phyloP scores from a whole-genome alignment of 2,113 vertebrate genomes.

The Triplophysa siluroides region DNA sequence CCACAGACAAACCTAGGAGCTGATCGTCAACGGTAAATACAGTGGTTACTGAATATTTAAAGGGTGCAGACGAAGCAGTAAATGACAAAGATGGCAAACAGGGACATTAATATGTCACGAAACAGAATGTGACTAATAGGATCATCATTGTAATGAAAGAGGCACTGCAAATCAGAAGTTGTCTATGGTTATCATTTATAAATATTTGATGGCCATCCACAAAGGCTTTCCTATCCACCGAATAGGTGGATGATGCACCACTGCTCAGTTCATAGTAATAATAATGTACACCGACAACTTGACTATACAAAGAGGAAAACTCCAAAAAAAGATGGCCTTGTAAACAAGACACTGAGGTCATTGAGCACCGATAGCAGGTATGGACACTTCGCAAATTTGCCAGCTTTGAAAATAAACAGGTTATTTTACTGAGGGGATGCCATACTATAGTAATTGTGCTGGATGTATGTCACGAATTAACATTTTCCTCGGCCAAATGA shows the following conservation, averaged over 20 bases:
- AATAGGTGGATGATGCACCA: conserved; percentile 37
- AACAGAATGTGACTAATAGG: conserved; percentile 76
- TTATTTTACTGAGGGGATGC: no score
- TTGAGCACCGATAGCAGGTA: no score
- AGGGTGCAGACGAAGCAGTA: conserved; percentile 81
- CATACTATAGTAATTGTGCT: no score
- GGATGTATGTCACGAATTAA: no score
- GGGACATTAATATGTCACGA: conserved; percentile 82
- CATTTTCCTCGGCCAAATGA: no score
- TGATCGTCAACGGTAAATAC: conserved; percentile 78
- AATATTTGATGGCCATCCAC: conserved; percentile 79
- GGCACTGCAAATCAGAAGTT: conserved; percentile 84
- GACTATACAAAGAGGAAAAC: no score
- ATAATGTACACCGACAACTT: no score
- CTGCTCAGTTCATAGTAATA: background rate
- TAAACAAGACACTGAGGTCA: no score
- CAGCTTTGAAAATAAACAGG: no score
- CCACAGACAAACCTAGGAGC: conserved; percentile 49
- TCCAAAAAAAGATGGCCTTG: no score
- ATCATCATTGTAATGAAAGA: conserved; percentile 80
- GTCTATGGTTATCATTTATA: conserved; percentile 83
- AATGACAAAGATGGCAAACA: conserved; percentile 81
- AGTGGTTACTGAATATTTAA: conserved; percentile 84
- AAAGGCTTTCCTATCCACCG: conserved; percentile 68
- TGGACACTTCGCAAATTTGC: no score